phyloP scores from a whole-genome alignment of 2,797 vertebrate genomes.

The Gymnocypris eckloni region DNA sequence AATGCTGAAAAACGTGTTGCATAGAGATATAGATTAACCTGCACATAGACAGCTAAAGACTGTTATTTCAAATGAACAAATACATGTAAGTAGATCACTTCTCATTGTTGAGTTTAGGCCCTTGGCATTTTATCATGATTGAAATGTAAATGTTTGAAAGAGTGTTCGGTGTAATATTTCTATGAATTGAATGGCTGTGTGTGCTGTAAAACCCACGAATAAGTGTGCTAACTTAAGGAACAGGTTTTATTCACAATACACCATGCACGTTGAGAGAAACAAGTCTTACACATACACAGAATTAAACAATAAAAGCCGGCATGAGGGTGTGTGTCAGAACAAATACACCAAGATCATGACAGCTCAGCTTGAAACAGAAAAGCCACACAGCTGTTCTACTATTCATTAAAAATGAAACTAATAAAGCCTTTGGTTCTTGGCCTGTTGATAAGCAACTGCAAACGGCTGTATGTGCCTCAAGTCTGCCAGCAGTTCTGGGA shows the following conservation, averaged over 20 bases:
- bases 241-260: constrained; percentile 9
- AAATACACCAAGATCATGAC: not conserved
- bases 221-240: not conserved
- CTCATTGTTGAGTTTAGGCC: constrained; percentile 9
- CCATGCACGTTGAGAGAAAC: not conserved
- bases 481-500: not conserved
- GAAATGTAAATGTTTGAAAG: not conserved
- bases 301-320: not conserved
- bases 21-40: constrained; percentile 61
- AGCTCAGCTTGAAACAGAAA: not conserved
- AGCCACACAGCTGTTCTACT: not conserved
- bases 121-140: constrained; percentile 33
- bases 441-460: not conserved
- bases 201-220: constrained; percentile 6
- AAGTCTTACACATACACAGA: not conserved
- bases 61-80: constrained; percentile 20
- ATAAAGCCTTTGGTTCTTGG: constrained; percentile 18
- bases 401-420: not conserved
- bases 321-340: not conserved
- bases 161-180: not conserved
- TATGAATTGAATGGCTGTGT: not conserved
- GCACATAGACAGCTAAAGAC: constrained; percentile 55
- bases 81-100: not conserved
- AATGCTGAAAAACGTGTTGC: constrained; percentile 61
- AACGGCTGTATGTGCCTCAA: not conserved